Evolutionary conservation across 1,140 invertebrate genomes (phyloP), one percentile per base, ranked within the genome.

Genomic region (Cylas formicarius): DNA sequence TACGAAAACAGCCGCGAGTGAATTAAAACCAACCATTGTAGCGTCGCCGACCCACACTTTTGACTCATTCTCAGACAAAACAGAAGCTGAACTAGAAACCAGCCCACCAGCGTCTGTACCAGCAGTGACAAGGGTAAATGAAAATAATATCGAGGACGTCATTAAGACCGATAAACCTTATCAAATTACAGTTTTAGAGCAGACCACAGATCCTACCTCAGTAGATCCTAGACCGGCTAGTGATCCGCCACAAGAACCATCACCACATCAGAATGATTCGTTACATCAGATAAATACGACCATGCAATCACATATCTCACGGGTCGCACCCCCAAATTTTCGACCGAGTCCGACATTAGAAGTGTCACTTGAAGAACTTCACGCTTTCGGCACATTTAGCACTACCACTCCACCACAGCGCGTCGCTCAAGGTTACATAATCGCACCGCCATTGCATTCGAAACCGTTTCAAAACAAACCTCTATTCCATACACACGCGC

Each of bases 51-150:
- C 63, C 14, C 49, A 28, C 19, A 20, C 41, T 18, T 22, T 44
- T 18, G 49, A 53, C 41, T 33, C 31, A 16, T 52, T 56, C 7
- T 39, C 43, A 4, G 55, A 68, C n/a, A 33, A 58, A 7, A 56
- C 60, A 13, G 63, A 71, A 31, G 72, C 73, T 36, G 77, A 82
- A 55, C 62, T 77, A 4, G 68, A 72, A 21, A 67, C 67, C 10
- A 72, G 72, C 52, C 65, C 75, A 17, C 87, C 83, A 22, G 74
- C 83, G 49, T 73, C 75, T 49, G 76, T 82, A 55, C 23, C n/a
- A 18, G 39, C 28, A 40, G 70, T 77, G 55, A 81, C 75, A 45
- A 76, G 82, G 67, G 74, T 87, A 70, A 81, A 76, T 63, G 77
- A 82, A 50, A 77, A 78, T 60, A 71, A 69, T 63, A 76, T 61